Evolutionary conservation across 2,888 invertebrate genomes (phyloP).

Genomic region (Hydraecia micacea): DNA sequence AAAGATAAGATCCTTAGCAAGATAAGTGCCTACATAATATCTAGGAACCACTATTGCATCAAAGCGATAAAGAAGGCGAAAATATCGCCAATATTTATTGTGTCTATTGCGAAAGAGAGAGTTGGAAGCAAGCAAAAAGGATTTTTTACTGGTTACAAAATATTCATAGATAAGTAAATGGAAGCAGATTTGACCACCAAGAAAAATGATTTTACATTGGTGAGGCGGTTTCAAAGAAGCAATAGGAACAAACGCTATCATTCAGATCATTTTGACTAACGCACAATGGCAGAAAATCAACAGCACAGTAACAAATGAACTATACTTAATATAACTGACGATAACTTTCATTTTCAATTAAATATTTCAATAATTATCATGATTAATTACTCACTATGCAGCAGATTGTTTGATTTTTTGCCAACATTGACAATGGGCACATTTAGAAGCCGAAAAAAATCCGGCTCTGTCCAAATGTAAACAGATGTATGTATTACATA

Average conservation of each 20-base stretch:
- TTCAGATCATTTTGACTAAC: slow-evolving; percentile 1
- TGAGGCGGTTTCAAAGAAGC: slow-evolving; percentile 2
- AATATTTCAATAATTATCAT: slow-evolving; percentile 23
- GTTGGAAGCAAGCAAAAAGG: slow-evolving; percentile 1
- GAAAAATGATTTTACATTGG: neutral
- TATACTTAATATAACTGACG: neutral
- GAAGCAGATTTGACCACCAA: neutral
- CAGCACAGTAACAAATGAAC: neutral
- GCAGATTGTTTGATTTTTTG: slow-evolving; percentile 24
- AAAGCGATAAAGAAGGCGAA: slow-evolving; percentile 22
- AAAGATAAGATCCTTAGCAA: slow-evolving; percentile 33
- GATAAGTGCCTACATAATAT: slow-evolving; percentile 30
- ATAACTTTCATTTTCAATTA: slow-evolving; percentile 16
- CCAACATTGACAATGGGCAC: slow-evolving; percentile 32
- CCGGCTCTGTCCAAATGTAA: neutral
- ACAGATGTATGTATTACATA: slow-evolving; percentile 2
- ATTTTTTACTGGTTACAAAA: neutral
- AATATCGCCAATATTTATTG: slow-evolving; percentile 19
- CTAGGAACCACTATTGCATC: slow-evolving; percentile 12
- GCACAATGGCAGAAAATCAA: slow-evolving; percentile 3
- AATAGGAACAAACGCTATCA: neutral
- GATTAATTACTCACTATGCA: slow-evolving; percentile 40
- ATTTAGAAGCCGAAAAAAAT: slow-evolving; percentile 30
- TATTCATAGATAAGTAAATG: slow-evolving; percentile 1
- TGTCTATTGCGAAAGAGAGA: neutral